These are phyloP conservation scores for Caenorhabditis sp. DNA, from an alignment of 2,888 invertebrate genomes.

Conservation along the genomic window DNA sequence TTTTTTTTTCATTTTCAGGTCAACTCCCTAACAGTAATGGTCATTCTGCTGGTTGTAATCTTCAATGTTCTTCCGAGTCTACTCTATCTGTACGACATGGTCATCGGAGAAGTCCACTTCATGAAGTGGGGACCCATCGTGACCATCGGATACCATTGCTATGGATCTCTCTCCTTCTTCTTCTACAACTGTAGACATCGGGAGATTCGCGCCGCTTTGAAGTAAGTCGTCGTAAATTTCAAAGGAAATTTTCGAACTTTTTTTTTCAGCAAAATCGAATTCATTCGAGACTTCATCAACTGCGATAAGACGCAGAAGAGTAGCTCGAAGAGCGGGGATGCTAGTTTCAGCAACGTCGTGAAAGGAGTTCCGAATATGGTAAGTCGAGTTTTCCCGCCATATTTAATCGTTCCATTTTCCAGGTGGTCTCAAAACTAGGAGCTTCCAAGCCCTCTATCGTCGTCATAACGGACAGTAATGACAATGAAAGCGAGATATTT, in stretches of 20 bases:
- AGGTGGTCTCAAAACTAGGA: conserved; percentile 42
- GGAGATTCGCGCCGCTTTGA: conserved; percentile 69
- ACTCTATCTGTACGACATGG: conserved; percentile 73
- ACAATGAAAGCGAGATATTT: conserved; percentile 59
- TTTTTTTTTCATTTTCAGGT: conserved; percentile 54
- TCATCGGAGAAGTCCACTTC: conserved; percentile 70
- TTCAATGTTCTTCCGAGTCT: conserved; percentile 74
- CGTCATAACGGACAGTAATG: conserved; percentile 41
- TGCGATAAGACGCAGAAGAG: conserved; percentile 49
- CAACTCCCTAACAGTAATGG: conserved; percentile 71
- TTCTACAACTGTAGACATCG: conserved; percentile 73
- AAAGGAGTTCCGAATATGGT: conserved; percentile 53
- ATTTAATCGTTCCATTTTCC: neutral
- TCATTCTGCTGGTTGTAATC: conserved; percentile 72
- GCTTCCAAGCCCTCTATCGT: conserved; percentile 36
- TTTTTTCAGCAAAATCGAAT: conserved; percentile 60
- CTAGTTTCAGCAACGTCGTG: conserved; percentile 45
- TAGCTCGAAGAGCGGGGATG: conserved; percentile 40
- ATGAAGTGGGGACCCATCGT: conserved; percentile 75
- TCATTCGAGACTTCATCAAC: conserved; percentile 61
- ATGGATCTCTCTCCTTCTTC: conserved; percentile 71
- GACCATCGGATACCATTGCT: conserved; percentile 74
- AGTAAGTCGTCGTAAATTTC: too few species aligned
- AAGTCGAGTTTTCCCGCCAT: too few species aligned
- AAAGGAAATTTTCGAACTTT: too few species aligned